These are phyloP conservation scores for Drosophila koepferae DNA, from an alignment of 2,888 invertebrate genomes.

Conservation along the genomic window DNA sequence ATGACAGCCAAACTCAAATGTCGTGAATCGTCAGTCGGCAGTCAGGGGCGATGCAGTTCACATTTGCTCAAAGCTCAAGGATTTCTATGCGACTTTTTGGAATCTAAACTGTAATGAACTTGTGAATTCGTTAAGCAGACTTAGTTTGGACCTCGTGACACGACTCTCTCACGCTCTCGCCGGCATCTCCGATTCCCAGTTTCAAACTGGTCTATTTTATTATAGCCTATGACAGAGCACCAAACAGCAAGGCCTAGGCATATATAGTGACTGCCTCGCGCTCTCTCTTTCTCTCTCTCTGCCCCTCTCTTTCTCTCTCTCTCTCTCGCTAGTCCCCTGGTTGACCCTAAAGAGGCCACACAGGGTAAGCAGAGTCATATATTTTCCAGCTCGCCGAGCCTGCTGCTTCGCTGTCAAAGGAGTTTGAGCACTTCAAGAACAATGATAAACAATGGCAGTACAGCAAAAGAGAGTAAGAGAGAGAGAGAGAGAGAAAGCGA, in stretches of 20 bases:
- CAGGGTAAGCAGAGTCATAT: slow-evolving; percentile 58
- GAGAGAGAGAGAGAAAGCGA: background rate
- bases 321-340: background rate
- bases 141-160: slow-evolving; percentile 22
- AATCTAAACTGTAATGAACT: background rate
- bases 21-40: background rate
- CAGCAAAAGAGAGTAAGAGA: background rate
- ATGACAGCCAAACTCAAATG: background rate
- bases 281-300: background rate
- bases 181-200: background rate
- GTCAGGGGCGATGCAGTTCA: no score
- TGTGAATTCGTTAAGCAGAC: background rate
- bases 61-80: background rate
- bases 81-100: background rate
- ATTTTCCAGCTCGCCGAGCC: slow-evolving; percentile 52
- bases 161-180: background rate
- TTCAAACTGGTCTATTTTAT: slow-evolving; percentile 24
- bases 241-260: slow-evolving; percentile 30
- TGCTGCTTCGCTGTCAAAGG: slow-evolving; percentile 57
- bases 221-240: slow-evolving; percentile 22
- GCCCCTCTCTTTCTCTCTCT: background rate
- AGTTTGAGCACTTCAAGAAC: slow-evolving; percentile 32
- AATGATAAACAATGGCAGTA: slow-evolving; percentile 11
- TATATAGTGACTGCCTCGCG: background rate
- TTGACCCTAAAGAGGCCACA: slow-evolving; percentile 31